Base-by-base conservation (phyloP, 2,888 invertebrate genomes). In the Lycaena phlaeas region DNA sequence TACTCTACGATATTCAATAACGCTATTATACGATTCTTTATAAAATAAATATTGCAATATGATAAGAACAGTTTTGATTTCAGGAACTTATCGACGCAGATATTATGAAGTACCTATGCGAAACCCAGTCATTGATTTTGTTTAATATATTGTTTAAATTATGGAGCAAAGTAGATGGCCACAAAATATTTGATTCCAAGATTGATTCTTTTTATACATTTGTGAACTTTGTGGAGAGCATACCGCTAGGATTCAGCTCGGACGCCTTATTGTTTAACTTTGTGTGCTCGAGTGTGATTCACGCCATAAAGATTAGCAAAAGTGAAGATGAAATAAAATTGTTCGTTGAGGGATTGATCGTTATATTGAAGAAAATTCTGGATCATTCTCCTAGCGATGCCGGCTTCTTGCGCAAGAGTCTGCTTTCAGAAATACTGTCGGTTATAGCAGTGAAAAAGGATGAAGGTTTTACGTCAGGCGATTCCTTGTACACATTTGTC, bases 221-320 rank as follows among this genome's bases (percentile, higher is more conserved):
- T 49, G 59, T 85, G 2, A 81, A 77, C 1, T 86, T 90, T 46
- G 64, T 86, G 5, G 66, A 82, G 14, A 60, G 82, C 25, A 55
- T 86, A 1, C 70, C 81, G 0, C 52, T 72, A n/a, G 60, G 68
- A 3, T 59, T 73, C 34, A 53, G 69, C 1, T 74, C 88, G n/a
- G 82, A 85, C 4, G 65, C 74, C 1, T 89, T 87, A 50, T 57
- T 90, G 9, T 73, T 88, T 27, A 82, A 87, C 51, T 89, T 88
- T 50, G 69, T 86, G 4, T 79, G 85, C 39, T 79, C 86, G 46
- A 86, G 81, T 40, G 60, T 90, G 14, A 36, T 27, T 10, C 26
- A 27, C 26, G 36, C 36, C 2, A 26, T 36, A 36, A 36, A 36
- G 26, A 26, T 14, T 15, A 7, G 25, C 14, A 36, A 36, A 14